Conservation (phyloP, 2,797 vertebrate genomes). For the Apogon talboti region DNA sequence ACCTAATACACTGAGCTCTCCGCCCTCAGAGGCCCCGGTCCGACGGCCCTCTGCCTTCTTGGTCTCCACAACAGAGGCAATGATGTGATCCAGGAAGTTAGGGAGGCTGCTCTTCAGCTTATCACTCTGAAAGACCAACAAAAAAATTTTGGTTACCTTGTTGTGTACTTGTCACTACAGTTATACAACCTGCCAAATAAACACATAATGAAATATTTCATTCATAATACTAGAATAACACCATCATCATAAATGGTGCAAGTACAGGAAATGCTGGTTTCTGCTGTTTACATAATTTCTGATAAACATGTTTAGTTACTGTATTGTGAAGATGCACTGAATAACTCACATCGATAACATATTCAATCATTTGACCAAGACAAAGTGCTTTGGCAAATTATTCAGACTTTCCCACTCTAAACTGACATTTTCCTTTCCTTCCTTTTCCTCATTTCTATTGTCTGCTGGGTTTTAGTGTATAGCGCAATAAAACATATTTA, state of each 20-base stretch:
- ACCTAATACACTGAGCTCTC: slow-evolving; percentile 86
- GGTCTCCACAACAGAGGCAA: slow-evolving; percentile 98
- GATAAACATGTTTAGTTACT: neutral
- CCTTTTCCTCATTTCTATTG: no score
- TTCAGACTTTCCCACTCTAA: neutral
- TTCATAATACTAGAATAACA: neutral
- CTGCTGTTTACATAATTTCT: neutral
- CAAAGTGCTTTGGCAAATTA: neutral
- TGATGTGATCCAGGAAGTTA: slow-evolving; percentile 98
- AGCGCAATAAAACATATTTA: no score
- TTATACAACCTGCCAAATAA: neutral
- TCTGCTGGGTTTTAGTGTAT: no score
- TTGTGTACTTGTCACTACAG: neutral
- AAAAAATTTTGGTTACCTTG: slow-evolving; percentile 1
- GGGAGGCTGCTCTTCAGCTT: slow-evolving; percentile 96
- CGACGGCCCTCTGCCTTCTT: slow-evolving; percentile 94
- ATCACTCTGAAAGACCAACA: slow-evolving; percentile 81
- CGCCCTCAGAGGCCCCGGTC: slow-evolving; percentile 85
- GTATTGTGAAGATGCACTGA: neutral
- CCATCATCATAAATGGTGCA: slow-evolving; percentile 15
- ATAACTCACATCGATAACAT: neutral
- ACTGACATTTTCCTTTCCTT: no score
- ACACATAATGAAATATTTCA: no score
- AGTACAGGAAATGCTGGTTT: neutral
- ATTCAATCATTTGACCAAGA: neutral